A percentile compares a stretch with the other conserved stretches of the same genome.
Evolutionary conservation across 37 sponge, comb jelly and placozoan species (phyloP).

Genomic region (Hormiphora californensis): DNA sequence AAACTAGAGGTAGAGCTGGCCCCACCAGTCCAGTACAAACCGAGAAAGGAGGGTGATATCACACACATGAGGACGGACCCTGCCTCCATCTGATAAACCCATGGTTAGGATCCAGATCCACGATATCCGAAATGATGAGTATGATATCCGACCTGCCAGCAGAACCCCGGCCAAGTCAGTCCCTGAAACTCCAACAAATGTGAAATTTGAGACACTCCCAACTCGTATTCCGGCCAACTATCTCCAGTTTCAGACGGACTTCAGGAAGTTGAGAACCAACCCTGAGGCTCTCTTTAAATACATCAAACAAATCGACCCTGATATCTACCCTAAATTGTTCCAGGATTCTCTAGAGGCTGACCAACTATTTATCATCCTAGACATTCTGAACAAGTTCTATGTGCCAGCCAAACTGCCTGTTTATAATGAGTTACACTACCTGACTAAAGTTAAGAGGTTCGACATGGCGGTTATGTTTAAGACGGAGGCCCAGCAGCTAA

Average conservation of each 20-base stretch:
- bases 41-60: conserved; percentile 29
- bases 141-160: not conserved
- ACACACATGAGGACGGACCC: conserved; percentile 39
- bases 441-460: conserved; percentile 80
- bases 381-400: conserved; percentile 54
- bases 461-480: conserved; percentile 85
- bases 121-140: not conserved
- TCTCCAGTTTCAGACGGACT: conserved; percentile 38
- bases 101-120: conserved; percentile 41
- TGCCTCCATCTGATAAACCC: conserved; percentile 56
- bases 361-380: conserved; percentile 36
- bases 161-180: not conserved
- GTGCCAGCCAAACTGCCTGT: conserved; percentile 52
- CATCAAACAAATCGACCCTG: conserved; percentile 53
- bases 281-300: conserved; percentile 54
- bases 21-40: conserved; percentile 12
- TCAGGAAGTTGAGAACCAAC: conserved; percentile 42
- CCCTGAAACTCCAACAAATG: not conserved
- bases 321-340: conserved; percentile 57
- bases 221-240: conserved; percentile 27
- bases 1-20: conserved; percentile 11
- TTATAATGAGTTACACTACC: conserved; percentile 60
- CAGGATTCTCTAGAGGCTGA: conserved; percentile 56
- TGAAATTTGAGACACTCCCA: conserved; percentile 46
- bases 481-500: conserved; percentile 31